Conservation (phyloP, 2,113 vertebrate genomes). For the Rhea americana region DNA sequence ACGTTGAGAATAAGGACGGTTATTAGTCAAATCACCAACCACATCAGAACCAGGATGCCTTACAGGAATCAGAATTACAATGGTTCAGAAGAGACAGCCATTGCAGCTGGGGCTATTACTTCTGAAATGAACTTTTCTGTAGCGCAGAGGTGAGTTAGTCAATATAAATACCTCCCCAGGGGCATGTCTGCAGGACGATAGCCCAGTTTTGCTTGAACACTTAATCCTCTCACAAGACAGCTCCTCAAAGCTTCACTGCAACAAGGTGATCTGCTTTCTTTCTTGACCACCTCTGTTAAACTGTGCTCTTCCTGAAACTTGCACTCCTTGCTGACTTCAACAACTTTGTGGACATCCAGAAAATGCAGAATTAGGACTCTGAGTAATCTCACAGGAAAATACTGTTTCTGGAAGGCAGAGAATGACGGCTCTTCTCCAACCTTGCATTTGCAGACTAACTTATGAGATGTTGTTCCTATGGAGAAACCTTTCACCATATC, state of each 20-base stretch:
- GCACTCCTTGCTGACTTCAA: accelerated
- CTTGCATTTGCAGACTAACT: neutral
- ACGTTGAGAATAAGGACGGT: too few species aligned
- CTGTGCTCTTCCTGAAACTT: accelerated
- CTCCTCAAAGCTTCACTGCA: neutral
- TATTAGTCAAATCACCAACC: neutral
- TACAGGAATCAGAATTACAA: too few species aligned
- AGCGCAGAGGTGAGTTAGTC: neutral
- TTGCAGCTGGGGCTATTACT: neutral
- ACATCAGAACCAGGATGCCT: neutral
- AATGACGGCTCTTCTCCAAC: neutral
- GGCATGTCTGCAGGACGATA: neutral
- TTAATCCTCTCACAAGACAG: neutral
- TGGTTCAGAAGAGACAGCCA: neutral
- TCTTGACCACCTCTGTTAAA: neutral
- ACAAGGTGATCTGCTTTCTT: neutral
- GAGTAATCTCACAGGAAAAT: neutral
- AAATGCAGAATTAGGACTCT: neutral
- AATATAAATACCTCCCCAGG: neutral
- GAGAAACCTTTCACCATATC: neutral
- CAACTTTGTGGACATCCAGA: accelerated
- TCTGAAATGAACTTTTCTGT: neutral
- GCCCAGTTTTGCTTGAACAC: neutral
- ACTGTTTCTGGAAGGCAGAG: neutral
- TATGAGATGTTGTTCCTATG: neutral